Evolutionary conservation across 2,113 vertebrate genomes (phyloP), one percentile per base, ranked within the genome.

Genomic region (Gallinago media): DNA sequence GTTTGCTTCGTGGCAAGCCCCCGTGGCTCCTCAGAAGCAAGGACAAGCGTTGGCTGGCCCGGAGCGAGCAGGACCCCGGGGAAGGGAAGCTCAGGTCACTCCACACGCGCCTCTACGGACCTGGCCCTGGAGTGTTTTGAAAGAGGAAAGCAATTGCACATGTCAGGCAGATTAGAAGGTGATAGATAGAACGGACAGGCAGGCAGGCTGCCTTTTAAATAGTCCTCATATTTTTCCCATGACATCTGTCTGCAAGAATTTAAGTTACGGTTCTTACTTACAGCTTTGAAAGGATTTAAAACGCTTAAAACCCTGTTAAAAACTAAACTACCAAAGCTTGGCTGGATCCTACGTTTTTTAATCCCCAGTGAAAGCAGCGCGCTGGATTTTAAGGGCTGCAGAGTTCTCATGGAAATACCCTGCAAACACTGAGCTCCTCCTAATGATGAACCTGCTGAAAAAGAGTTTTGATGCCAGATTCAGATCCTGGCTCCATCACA

Each of bases 241-340:
- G 66, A 63, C 67, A 93, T 88, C 88, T 91, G 73, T 44, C 84
- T 61, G 70, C 26, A 20, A 44, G 68, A 52, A 52, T 85, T 91
- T 71, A 89, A 89, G 84, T 87, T 44, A 49, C 36, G 76, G 77
- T 65, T 89, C 70, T 92, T 84, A 50, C 88, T 94, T 89, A 72
- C 29, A 85, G 70, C 80, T 89, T 67, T 67, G 65, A 77, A 91
- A 72, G 77, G 91, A 96, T 96, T 91, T 82, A 7, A 94, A 96
- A 87, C 29, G 68, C 73, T 86, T 74, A 84, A 95, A 85, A 78
- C 80, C 76, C 40, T 87, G 29, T 89, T 82, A 91, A 92, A 93
- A 75, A 56, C 65, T 72, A 47, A 93, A 71, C 59, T 58, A 86
- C 55, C 80, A 85, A 90, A 81, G 70, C 91, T 67, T 78, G 68